Evolutionary conservation across 2,113 vertebrate genomes (phyloP).

Genomic region (Cinclus cinclus): DNA sequence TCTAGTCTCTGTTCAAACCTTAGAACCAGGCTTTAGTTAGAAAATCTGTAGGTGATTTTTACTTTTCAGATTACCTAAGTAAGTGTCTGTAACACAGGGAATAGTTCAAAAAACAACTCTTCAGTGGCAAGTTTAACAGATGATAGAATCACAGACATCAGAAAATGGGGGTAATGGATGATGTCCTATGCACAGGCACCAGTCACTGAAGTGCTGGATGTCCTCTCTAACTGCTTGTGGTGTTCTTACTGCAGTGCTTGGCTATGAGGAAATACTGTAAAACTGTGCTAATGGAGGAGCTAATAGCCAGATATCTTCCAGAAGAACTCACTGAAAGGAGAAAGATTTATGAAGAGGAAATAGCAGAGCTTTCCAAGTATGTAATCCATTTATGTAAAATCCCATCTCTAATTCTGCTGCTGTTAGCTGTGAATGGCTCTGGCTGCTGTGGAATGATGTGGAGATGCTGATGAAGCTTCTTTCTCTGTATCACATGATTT

Average conservation of each 20-base stretch:
- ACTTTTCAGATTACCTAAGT: not conserved
- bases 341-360: slow-evolving; percentile 87
- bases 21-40: not conserved
- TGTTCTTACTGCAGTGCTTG: slow-evolving; percentile 77
- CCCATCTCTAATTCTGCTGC: not conserved
- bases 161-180: not conserved
- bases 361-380: slow-evolving; percentile 92
- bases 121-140: not conserved
- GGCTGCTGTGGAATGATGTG: not conserved
- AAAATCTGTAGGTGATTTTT: not conserved
- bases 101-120: not conserved
- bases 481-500: not conserved
- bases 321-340: slow-evolving; percentile 85
- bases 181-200: not conserved
- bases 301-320: slow-evolving; percentile 88
- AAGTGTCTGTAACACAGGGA: not conserved
- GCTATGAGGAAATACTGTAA: slow-evolving; percentile 85
- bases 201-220: not conserved
- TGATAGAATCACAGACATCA: not conserved
- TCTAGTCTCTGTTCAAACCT: not conserved
- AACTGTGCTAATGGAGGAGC: slow-evolving; percentile 86
- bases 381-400: slow-evolving; percentile 32
- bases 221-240: not conserved
- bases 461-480: not conserved
- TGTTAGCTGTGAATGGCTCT: not conserved